A percentile compares a stretch with the other conserved stretches of the same genome.
These are phyloP conservation scores for Phymanthus crucifer DNA, from an alignment of 92 coral and sea anemone genomes.

Conservation along the genomic window DNA sequence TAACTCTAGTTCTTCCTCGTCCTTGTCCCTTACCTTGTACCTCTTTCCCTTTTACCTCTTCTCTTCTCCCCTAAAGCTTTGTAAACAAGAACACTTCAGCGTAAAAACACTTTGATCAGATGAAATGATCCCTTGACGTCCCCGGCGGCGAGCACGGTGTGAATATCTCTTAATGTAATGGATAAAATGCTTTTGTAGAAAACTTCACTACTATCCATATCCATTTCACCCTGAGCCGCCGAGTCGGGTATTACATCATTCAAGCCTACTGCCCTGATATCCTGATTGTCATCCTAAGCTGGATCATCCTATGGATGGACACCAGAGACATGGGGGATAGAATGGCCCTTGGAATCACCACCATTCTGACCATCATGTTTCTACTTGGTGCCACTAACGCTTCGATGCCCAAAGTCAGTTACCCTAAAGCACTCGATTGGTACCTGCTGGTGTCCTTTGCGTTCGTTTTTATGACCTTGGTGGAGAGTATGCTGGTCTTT, in stretches of 20 bases:
- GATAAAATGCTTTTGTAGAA: slow-evolving; percentile 14
- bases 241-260: slow-evolving; percentile 65
- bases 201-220: slow-evolving; percentile 36
- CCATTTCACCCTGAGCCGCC: slow-evolving; percentile 55
- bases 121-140: too few relatives aligned
- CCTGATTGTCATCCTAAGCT: slow-evolving; percentile 63
- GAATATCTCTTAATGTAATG: too few relatives aligned
- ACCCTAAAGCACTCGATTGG: slow-evolving; percentile 78
- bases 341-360: slow-evolving; percentile 68
- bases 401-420: slow-evolving; percentile 70
- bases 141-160: too few relatives aligned
- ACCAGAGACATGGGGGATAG: slow-evolving; percentile 62
- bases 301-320: slow-evolving; percentile 70
- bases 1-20: not conserved
- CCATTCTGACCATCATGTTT: slow-evolving; percentile 69
- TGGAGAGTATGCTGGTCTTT: slow-evolving; percentile 65
- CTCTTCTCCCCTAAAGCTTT: not conserved
- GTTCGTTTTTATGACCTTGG: slow-evolving; percentile 64
- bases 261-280: slow-evolving; percentile 68
- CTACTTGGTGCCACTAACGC: slow-evolving; percentile 66
- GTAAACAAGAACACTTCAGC: too few relatives aligned
- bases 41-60: not conserved
- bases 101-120: not conserved
- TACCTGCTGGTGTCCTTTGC: slow-evolving; percentile 61
- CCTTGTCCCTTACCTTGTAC: not conserved